Evolutionary conservation across 2,888 invertebrate genomes (phyloP).

Genomic region (Caenorhabditis sp.): DNA sequence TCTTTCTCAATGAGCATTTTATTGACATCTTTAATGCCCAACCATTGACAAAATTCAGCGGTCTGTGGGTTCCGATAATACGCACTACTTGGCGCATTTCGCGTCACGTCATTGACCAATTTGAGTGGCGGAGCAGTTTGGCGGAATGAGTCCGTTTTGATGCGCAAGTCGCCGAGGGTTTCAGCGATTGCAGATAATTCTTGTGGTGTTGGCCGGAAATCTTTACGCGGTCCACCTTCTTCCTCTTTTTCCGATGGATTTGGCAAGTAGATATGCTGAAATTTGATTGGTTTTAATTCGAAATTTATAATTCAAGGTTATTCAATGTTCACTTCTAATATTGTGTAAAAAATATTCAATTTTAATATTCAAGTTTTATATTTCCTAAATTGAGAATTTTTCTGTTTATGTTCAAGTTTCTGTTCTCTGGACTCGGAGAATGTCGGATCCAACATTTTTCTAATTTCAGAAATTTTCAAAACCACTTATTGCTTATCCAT

Average conservation of each 20-base stretch:
- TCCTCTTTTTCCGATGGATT: background rate
- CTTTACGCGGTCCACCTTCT: constrained; percentile 19
- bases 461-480: too few relatives aligned
- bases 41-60: constrained; percentile 58
- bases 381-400: too few relatives aligned
- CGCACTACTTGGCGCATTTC: constrained; percentile 24
- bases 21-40: constrained; percentile 65
- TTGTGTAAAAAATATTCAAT: too few relatives aligned
- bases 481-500: too few relatives aligned
- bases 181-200: constrained; percentile 78
- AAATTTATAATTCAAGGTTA: too few relatives aligned
- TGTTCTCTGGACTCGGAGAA: too few relatives aligned
- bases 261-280: background rate
- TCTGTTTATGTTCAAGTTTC: too few relatives aligned
- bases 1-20: constrained; percentile 46
- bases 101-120: constrained; percentile 9
- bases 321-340: too few relatives aligned
- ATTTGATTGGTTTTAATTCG: too few relatives aligned
- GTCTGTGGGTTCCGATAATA: constrained; percentile 63
- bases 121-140: constrained; percentile 78
- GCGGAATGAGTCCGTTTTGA: constrained; percentile 82
- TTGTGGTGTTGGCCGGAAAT: constrained; percentile 70
- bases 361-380: too few relatives aligned
- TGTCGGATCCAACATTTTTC: too few relatives aligned
- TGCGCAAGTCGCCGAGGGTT: constrained; percentile 75